Conservation (phyloP, 2,113 vertebrate genomes). For the Xenopus borealis region DNA sequence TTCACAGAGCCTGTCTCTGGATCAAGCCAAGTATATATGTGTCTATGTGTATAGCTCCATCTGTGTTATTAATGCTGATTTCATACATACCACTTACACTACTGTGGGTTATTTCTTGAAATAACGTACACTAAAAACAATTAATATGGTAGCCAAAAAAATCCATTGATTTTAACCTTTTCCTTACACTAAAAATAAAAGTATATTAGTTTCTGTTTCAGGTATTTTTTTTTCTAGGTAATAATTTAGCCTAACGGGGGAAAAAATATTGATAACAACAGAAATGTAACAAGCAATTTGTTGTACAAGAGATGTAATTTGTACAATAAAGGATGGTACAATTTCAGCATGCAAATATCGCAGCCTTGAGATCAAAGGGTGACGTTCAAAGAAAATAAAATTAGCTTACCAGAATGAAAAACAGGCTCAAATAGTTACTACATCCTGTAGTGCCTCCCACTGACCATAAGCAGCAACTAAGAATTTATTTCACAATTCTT, state of each 20-base stretch:
- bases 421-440: neutral
- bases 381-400: constrained; percentile 57
- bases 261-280: constrained; percentile 40
- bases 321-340: constrained; percentile 34
- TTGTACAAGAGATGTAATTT: constrained; percentile 45
- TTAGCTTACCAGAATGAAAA: constrained; percentile 1
- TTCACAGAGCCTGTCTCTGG: no score
- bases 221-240: constrained; percentile 11
- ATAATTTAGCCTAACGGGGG: constrained; percentile 23
- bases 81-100: no score
- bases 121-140: no score
- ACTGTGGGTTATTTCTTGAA: no score
- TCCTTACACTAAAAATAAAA: neutral
- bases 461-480: constrained; percentile 49
- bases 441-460: constrained; percentile 71
- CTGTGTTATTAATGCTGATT: no score
- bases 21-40: no score
- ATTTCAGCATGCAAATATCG: constrained; percentile 44
- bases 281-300: constrained; percentile 37
- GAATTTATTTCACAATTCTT: constrained; percentile 14
- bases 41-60: no score
- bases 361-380: constrained; percentile 58
- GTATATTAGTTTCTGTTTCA: neutral
- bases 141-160: no score
- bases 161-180: neutral